Percentiles rank a stretch among this genome's conserved stretches.
These are phyloP conservation scores for Acanthochromis polyacanthus DNA, from an alignment of 2,113 vertebrate species.

Conservation along the genomic window DNA sequence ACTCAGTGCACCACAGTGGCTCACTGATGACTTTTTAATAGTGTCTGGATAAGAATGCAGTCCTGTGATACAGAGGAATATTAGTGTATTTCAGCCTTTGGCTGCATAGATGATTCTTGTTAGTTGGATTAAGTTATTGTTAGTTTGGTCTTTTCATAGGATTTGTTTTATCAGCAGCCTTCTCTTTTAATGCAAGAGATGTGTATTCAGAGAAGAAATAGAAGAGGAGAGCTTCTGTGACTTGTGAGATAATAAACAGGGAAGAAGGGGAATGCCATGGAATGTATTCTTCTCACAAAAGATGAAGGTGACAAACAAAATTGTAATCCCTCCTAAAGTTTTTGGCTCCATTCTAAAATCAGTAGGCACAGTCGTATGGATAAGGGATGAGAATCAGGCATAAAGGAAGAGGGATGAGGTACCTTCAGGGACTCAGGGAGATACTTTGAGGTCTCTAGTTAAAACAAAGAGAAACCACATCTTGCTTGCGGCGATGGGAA, in stretches of 20 bases:
- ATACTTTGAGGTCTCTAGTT: slow-evolving; percentile 7
- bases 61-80: not conserved
- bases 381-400: not conserved
- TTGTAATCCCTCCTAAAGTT: not conserved
- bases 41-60: not conserved
- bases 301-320: not conserved
- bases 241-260: not conserved
- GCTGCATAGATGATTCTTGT: not conserved
- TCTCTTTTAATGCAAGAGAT: not conserved
- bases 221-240: no score
- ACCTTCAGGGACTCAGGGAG: not conserved
- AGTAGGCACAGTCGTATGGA: not conserved
- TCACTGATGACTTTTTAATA: not conserved
- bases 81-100: not conserved
- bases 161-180: no score
- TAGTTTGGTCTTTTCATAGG: not conserved
- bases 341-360: not conserved
- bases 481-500: slow-evolving; percentile 5
- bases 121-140: not conserved
- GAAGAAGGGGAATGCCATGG: not conserved
- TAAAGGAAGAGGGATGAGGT: not conserved
- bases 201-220: not conserved
- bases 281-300: not conserved
- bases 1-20: not conserved
- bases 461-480: slow-evolving; percentile 15